Evolutionary conservation across 2,797 vertebrate species (phyloP), one percentile per base, ranked within the genome.

Genomic region (Pseudocheirus occidentalis): DNA sequence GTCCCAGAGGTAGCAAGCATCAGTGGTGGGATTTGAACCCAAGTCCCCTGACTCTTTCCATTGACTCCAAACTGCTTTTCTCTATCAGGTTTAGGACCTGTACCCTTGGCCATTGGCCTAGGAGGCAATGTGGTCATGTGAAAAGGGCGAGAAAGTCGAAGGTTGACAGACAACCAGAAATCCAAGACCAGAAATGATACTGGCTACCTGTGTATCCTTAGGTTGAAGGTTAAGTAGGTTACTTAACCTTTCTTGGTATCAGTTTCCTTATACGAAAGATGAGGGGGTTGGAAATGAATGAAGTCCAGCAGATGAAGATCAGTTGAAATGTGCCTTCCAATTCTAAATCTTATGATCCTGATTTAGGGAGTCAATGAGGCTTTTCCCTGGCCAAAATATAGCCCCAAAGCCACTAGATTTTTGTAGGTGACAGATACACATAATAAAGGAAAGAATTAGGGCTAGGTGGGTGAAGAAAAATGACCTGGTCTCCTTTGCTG

Each of bases 31-130:
- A n/a, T 50, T 89, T 18, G 90, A 6, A 90, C 59, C 94, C 54
- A 94, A 92, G 93, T 91, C 50, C 55, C 91, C 14, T 62, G 62
- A 66, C 59, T 66, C 62, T n/a, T 73, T 73, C 62, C 62, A 40
- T 40, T 73, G 62, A n/a, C 34, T 62, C 31, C 12, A 62, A 62
- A 59, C 58, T 3, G 6, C 27, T 59, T 59, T 59, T 59, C 16
- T 66, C 59, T 66, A 34, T 66, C 34, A 34, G 59, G 12, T 14
- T 11, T 3, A 34, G 13, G 59, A 66, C 29, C 9, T 66, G 31
- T 31, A 62, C 58, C 58, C 11, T 34, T 62, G 59, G 5, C n/a
- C 59, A n/a, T 4, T 13, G 29, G 29, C 4, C 58, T 59, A 59
- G 58, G 10, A 62, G 24, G 29, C 4, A 66, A 66, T 34, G 12